Evolutionary conservation across 2,113 vertebrate species (phyloP).

Genomic region (Cyrtonyx montezumae): DNA sequence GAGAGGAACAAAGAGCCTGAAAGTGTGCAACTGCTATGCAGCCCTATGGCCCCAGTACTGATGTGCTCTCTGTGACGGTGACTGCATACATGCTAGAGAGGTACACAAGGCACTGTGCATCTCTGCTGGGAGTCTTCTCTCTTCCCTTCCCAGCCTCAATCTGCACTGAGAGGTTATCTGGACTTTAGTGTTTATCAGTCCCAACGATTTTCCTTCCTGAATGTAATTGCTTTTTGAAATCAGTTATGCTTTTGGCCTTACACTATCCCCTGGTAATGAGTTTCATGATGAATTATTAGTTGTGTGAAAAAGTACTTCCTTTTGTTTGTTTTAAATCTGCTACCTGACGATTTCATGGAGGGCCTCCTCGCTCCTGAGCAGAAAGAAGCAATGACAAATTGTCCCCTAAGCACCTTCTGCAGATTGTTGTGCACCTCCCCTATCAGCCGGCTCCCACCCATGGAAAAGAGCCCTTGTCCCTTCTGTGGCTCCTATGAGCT

Average conservation of each 20-base stretch:
- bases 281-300: neutral
- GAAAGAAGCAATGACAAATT: neutral
- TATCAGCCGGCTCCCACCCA: neutral
- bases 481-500: neutral
- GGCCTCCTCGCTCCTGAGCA: neutral
- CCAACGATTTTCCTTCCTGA: neutral
- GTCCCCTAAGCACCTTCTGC: neutral
- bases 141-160: neutral
- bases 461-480: neutral
- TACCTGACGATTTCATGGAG: neutral
- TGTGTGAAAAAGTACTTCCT: neutral
- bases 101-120: neutral
- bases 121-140: neutral
- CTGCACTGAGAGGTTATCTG: neutral
- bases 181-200: fast-evolving
- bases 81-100: fast-evolving
- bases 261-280: neutral
- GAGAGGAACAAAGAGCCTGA: neutral
- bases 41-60: neutral
- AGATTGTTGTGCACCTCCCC: neutral
- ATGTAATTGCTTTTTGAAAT: neutral
- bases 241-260: neutral
- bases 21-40: fast-evolving
- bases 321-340: neutral
- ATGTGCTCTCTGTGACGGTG: neutral